Base-by-base conservation (phyloP, 2,113 vertebrate species). In the Callorhinus ursinus region DNA sequence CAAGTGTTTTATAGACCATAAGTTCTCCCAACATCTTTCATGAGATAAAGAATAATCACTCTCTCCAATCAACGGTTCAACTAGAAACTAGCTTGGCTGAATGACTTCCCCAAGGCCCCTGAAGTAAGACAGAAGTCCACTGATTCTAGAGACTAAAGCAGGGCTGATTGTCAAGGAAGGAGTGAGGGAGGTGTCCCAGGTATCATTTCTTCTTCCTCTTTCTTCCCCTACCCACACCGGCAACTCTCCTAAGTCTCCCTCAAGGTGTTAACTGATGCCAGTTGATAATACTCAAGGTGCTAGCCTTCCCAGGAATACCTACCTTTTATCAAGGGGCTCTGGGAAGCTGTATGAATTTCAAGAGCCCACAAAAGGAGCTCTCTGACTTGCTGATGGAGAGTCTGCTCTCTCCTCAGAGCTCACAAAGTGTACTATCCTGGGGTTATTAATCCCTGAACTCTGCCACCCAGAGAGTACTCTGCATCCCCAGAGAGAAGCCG, bases 1-100 rank as follows among this genome's bases (percentile, higher is more conserved):
- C 90, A 61, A 90, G 79, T 94, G 96, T 69, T 98, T 98, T 98
- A 98, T 97, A 94, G 96, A 83, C 88, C 96, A 96, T 98, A 98
- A 98, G 93, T 97, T 97, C 96, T 96, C 85, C 96, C 96, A 98
- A 96, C 96, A 98, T 90, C 96, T 93, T 95, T 88, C 57, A 85
- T 24, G 46, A 97, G 96, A 98, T 97, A 97, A 98, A 97, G 90
- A 95, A 97, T 92, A 95, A 97, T 96, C 80, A 93, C 39, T 59
- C 59, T 96, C 92, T 76, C 88, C 85, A 83, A 96, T 96, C 97
- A 92, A 57, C 92, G 95, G 46, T 88, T 53, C 94, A 96, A 88
- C 46, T 87, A 83, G 90, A 79, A 98, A 97, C 94, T 33, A 81
- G 57, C n/a, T 77, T 57, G 53, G 94, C 85, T 95, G 77, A 93